These are phyloP conservation scores for Prosopocoilus inquinatus DNA, from an alignment of 2,888 invertebrate species.

Conservation along the genomic window DNA sequence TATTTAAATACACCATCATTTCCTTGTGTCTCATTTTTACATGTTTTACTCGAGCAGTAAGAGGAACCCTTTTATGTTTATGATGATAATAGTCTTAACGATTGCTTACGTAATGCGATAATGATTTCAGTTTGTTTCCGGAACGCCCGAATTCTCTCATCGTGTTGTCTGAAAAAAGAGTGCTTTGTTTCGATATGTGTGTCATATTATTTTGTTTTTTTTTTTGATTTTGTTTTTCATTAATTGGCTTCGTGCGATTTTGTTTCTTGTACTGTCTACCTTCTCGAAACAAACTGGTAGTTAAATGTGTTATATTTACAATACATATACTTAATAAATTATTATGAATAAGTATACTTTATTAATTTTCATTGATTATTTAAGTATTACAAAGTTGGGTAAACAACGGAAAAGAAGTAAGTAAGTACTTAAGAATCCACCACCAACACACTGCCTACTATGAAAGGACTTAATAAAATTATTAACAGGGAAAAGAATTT, in stretches of 20 bases:
- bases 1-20: slow-evolving; percentile 10
- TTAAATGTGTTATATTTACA: slow-evolving; percentile 44
- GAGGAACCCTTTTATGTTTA: too few species aligned
- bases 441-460: too few species aligned
- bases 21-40: neutral
- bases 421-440: too few species aligned
- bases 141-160: too few species aligned
- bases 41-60: neutral
- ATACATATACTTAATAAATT: slow-evolving; percentile 47
- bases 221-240: slow-evolving; percentile 1
- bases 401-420: too few species aligned
- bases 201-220: neutral
- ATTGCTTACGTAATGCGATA: neutral
- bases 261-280: slow-evolving; percentile 35
- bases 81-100: too few species aligned
- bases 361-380: slow-evolving; percentile 8
- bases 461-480: too few species aligned
- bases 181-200: too few species aligned
- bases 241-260: neutral
- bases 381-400: neutral
- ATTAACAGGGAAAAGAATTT: too few species aligned
- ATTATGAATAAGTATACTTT: slow-evolving; percentile 29
- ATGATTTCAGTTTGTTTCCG: neutral
- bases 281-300: slow-evolving; percentile 31
- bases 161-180: too few species aligned